Base-by-base conservation (phyloP, 53 echinoderm and acorn worm species). In the Echinometra lucunter region DNA sequence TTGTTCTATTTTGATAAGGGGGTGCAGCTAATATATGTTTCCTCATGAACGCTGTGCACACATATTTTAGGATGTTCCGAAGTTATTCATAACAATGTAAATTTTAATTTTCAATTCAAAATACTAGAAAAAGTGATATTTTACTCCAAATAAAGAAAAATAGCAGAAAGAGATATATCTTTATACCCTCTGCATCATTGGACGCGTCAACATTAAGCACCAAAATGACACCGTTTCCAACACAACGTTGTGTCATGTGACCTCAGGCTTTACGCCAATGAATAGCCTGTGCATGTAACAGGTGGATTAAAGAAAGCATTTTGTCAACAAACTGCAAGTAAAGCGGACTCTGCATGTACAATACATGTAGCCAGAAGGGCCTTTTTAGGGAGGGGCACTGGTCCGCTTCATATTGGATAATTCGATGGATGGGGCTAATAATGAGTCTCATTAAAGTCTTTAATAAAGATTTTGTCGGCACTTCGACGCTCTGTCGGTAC, bases 221-320 rank as follows among this genome's bases (percentile, higher is more conserved):
- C 57, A 17, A 66, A 53, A 56, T 63, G 49, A 92, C 94, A 82
- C 78, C 94, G 96, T 96, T 96, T 96, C 96, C 96, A 96, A 92
- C 93, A 96, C 96, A 60, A 96, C 96, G 96, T 96, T 96, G 95
- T 95, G 83, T 96, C 96, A 96, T 83, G 96, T 96, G 96, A 95
- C 47, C 91, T 60, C 16, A 44, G 30, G 92, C 78, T 74, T 30
- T 60, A 55, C 55, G 78, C 78, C 74, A 92, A 75, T 92, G 34
- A 78, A 30, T 55, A 45, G 25, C 1, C 23, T 28, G 75, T 58
- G 47, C 34, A 49, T 0, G 57, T 56, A 92, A 92, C 92, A 92
- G 78, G 92, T 92, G 92, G 85, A 85, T 85, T 85, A 85, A 85
- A 47, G 37, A 85, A n/a, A 49, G 49, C 85, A 23, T 45, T 44